These are phyloP conservation scores for Aphis gossypii DNA, from an alignment of 1,140 invertebrate genomes.

Conservation along the genomic window DNA sequence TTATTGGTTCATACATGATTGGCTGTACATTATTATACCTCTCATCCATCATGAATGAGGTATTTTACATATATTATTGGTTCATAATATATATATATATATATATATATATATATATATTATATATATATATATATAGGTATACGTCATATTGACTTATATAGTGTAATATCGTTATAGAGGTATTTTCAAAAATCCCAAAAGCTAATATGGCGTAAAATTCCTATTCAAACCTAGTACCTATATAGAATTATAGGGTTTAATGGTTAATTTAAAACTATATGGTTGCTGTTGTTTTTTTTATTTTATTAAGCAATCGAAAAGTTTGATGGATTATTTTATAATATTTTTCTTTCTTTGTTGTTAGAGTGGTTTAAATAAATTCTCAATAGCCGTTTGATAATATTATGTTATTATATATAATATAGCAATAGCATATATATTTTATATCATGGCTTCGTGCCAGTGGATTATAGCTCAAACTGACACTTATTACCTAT, in stretches of 20 bases:
- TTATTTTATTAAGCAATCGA: too few relatives aligned
- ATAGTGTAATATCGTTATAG: background rate
- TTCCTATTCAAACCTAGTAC: too few relatives aligned
- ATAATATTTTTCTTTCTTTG: background rate
- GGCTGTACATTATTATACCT: background rate
- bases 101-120: too few relatives aligned
- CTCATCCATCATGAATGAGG: background rate
- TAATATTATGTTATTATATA: background rate
- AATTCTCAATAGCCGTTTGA: background rate
- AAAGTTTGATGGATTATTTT: background rate
- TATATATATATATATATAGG: too few relatives aligned
- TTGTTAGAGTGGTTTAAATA: background rate
- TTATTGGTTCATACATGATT: background rate
- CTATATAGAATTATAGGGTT: too few relatives aligned
- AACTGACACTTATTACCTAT: background rate
- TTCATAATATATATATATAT: too few relatives aligned
- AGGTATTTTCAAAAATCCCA: background rate
- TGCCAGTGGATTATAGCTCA: background rate
- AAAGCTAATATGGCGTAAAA: background rate
- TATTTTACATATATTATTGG: background rate
- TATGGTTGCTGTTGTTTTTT: too few relatives aligned
- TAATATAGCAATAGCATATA: background rate
- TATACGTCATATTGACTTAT: background rate
- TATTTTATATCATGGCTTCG: background rate
- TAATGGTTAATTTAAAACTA: too few relatives aligned